Evolutionary conservation across 2,797 vertebrate genomes (phyloP).

Genomic region (Chaetodon trifasciatus): DNA sequence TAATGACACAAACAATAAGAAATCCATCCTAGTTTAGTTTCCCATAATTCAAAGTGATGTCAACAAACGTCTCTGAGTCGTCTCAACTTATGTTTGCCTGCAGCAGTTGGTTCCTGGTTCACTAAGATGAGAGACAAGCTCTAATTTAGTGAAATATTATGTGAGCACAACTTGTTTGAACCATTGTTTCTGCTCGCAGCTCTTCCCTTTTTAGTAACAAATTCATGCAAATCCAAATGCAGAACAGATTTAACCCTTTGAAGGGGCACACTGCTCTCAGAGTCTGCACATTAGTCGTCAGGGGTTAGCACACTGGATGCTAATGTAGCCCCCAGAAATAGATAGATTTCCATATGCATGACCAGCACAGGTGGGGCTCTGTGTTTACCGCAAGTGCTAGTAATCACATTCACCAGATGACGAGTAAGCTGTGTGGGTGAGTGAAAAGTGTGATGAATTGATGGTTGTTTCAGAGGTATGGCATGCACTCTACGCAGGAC

Average conservation of each 20-base stretch:
- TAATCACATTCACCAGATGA: not conserved
- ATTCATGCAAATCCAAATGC: slow-evolving; percentile 62
- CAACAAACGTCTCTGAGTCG: not conserved
- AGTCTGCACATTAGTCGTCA: slow-evolving; percentile 12
- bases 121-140: slow-evolving; percentile 5
- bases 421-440: not conserved
- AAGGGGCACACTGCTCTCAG: not conserved
- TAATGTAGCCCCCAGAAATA: slow-evolving; percentile 47
- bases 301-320: not conserved
- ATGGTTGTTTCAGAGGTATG: slow-evolving; percentile 40
- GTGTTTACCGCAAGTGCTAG: not conserved
- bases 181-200: slow-evolving; percentile 33
- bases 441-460: slow-evolving; percentile 25
- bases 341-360: slow-evolving; percentile 47
- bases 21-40: not conserved
- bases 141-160: slow-evolving; percentile 10
- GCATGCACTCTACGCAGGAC: slow-evolving; percentile 21
- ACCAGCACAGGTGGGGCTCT: slow-evolving; percentile 40
- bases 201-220: slow-evolving; percentile 38
- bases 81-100: slow-evolving; percentile 1
- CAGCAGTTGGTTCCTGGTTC: not conserved
- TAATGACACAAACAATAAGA: not conserved
- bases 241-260: slow-evolving; percentile 39
- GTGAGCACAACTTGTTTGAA: slow-evolving; percentile 31
- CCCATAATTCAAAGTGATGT: not conserved